Evolutionary conservation across 2,888 invertebrate genomes (phyloP).

Genomic region (Macropis europaea): DNA sequence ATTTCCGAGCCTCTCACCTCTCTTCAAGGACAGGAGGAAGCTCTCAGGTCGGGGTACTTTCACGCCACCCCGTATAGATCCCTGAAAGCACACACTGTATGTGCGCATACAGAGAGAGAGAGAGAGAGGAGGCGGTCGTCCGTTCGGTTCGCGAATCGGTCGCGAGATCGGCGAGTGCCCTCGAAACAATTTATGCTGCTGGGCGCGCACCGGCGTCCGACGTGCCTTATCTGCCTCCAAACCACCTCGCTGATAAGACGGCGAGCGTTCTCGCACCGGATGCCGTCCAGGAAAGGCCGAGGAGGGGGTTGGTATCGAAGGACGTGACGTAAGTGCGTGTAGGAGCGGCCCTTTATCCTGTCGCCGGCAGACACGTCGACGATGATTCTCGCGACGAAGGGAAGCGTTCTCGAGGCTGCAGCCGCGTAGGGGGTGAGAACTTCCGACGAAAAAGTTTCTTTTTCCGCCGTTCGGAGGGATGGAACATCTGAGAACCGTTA

Average conservation of each 20-base stretch:
- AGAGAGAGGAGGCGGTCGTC: conserved; percentile 22
- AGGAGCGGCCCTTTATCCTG: conserved; percentile 74
- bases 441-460: conserved; percentile 13
- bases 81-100: too few species aligned
- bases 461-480: not conserved
- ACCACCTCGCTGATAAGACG: conserved; percentile 67
- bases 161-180: conserved; percentile 67
- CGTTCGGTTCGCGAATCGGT: conserved; percentile 51
- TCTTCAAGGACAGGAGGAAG: too few species aligned
- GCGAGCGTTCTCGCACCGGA: conserved; percentile 55
- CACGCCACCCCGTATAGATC: not conserved
- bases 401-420: conserved; percentile 28
- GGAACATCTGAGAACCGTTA: not conserved
- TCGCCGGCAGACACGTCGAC: conserved; percentile 69
- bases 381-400: conserved; percentile 56
- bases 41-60: too few species aligned
- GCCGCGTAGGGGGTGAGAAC: not conserved
- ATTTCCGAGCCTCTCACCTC: too few species aligned
- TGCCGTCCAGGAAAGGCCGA: conserved; percentile 13
- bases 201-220: conserved; percentile 70
- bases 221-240: conserved; percentile 74
- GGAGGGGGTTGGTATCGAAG: conserved; percentile 52
- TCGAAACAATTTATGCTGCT: conserved; percentile 75
- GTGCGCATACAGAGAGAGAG: too few species aligned
- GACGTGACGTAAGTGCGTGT: conserved; percentile 74